phyloP scores from a whole-genome alignment of 2,113 vertebrate species.

The Gymnocephalus cernua region DNA sequence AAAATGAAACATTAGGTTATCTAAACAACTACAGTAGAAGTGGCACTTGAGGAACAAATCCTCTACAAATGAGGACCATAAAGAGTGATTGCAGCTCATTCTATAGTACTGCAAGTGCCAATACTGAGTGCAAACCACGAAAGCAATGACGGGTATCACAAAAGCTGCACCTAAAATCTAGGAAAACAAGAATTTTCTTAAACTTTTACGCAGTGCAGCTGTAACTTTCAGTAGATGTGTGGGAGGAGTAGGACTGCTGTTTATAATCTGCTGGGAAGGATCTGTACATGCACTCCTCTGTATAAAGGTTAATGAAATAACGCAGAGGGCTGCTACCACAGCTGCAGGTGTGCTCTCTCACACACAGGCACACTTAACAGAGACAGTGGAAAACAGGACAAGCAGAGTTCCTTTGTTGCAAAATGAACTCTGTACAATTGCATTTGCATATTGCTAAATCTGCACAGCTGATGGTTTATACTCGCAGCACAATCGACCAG shows the following conservation, averaged over 20 bases:
- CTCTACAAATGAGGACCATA: background rate
- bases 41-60: background rate
- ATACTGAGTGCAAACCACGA: constrained; percentile 4
- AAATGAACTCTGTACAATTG: background rate
- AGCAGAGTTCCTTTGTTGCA: constrained; percentile 12
- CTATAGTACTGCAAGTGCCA: background rate
- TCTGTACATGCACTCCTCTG: constrained; percentile 67
- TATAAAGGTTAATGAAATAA: constrained; percentile 81
- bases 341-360: constrained; percentile 59
- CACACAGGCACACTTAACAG: constrained; percentile 31
- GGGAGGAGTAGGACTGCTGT: constrained; percentile 65
- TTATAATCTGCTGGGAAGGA: constrained; percentile 64
- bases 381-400: constrained; percentile 33
- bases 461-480: background rate
- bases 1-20: background rate
- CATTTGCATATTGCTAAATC: constrained; percentile 6
- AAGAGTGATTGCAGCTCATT: background rate
- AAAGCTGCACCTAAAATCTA: constrained; percentile 2
- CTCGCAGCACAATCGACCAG: background rate
- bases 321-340: constrained; percentile 54
- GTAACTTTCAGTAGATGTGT: constrained; percentile 64
- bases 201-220: constrained; percentile 50
- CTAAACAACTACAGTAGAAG: background rate
- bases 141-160: constrained; percentile 16
- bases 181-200: constrained; percentile 29